Percentiles rank a stretch among this genome's conserved stretches.
These are phyloP conservation scores for Anthopleura sola DNA, from an alignment of 64 coral and sea anemone species.

Conservation along the genomic window DNA sequence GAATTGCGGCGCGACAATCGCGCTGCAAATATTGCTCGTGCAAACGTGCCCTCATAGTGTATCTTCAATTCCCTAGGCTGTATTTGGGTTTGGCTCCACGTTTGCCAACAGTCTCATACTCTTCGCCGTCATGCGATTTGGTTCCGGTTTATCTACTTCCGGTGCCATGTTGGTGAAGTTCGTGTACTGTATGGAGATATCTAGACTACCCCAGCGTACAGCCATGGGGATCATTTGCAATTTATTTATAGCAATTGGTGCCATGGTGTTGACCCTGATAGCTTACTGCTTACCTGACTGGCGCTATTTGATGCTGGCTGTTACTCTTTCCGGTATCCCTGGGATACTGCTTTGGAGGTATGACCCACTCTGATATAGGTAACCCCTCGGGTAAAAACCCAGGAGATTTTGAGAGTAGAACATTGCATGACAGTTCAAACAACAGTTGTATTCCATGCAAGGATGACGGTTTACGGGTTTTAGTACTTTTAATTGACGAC, in stretches of 20 bases:
- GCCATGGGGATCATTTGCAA: conserved; percentile 31
- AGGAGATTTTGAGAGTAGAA: too few relatives aligned
- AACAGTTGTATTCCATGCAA: too few relatives aligned
- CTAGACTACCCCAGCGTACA: conserved; percentile 21
- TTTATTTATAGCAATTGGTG: conserved; percentile 33
- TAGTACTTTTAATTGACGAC: too few relatives aligned
- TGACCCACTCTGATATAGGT: neutral
- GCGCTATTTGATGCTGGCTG: conserved; percentile 32
- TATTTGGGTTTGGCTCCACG: conserved; percentile 41
- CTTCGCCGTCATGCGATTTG: conserved; percentile 43
- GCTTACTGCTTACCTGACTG: conserved; percentile 41
- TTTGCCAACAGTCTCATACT: conserved; percentile 31
- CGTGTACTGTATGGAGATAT: conserved; percentile 53
- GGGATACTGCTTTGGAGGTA: conserved; percentile 37
- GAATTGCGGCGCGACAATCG: too few relatives aligned
- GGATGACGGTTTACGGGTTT: too few relatives aligned
- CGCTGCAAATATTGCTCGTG: too few relatives aligned
- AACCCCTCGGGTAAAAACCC: too few relatives aligned
- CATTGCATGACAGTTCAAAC: too few relatives aligned
- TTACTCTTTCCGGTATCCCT: conserved; percentile 12
- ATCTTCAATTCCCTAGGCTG: neutral
- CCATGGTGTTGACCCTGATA: neutral
- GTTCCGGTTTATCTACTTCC: conserved; percentile 25
- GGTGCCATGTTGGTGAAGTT: conserved; percentile 40
- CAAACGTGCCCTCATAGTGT: too few relatives aligned